Evolutionary conservation across 2,113 vertebrate genomes (phyloP).

Genomic region (Probosciger aterrimus): DNA sequence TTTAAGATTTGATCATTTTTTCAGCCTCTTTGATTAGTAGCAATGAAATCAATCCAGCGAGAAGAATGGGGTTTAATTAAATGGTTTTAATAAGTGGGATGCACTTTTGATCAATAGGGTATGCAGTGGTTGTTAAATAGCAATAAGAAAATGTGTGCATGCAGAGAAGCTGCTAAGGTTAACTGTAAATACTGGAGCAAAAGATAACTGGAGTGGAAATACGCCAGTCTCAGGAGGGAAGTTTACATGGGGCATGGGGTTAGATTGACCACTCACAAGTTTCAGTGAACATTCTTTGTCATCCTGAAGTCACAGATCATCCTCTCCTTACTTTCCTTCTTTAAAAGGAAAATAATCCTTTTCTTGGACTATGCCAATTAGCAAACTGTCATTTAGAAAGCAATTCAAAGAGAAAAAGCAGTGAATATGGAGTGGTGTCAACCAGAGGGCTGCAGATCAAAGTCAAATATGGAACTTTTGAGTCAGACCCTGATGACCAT

Average conservation of each 20-base stretch:
- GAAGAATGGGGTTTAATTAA: conserved; percentile 22
- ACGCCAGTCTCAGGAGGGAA: not conserved
- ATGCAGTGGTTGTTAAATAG: not conserved
- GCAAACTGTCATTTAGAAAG: not conserved
- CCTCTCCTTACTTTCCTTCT: not conserved
- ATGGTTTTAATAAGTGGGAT: not conserved
- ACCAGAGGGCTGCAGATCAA: not conserved
- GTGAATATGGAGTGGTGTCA: not conserved
- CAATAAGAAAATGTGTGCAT: not conserved
- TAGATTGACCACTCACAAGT: not conserved
- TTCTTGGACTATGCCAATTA: not conserved
- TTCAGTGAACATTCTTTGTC: not conserved
- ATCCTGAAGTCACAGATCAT: not conserved
- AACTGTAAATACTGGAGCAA: not conserved
- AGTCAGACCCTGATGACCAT: not conserved
- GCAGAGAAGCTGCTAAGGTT: not conserved
- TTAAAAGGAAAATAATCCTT: not conserved
- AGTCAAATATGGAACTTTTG: not conserved
- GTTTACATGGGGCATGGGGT: not conserved
- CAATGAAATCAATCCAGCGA: conserved; percentile 1
- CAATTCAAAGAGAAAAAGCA: not conserved
- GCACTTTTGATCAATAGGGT: not conserved
- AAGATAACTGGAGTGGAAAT: not conserved
- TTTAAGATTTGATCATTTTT: not conserved
- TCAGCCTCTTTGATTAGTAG: not conserved